Evolutionary conservation across 2,888 invertebrate species (phyloP).

Genomic region (Tenthredo scrophulariae): DNA sequence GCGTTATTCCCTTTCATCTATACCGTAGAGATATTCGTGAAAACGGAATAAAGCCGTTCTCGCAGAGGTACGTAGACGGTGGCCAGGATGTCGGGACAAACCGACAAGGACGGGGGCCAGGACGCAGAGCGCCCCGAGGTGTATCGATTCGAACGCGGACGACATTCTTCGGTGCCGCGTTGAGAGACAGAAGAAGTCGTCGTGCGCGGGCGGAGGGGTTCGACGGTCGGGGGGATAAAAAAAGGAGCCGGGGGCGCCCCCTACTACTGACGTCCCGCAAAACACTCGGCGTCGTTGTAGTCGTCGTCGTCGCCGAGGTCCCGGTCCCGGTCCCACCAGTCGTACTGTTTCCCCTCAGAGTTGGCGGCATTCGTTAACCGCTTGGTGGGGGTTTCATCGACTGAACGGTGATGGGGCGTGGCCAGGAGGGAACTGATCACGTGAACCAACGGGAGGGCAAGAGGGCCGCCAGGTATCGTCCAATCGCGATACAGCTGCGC

Average conservation of each 20-base stretch:
- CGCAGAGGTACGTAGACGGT: conserved; percentile 50
- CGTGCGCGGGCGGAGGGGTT: conserved; percentile 29
- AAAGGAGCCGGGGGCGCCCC: conserved; percentile 70
- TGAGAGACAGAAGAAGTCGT: conserved; percentile 52
- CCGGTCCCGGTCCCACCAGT: conserved; percentile 70
- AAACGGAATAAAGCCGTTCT: conserved; percentile 54
- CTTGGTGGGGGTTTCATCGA: conserved; percentile 67
- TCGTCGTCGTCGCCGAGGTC: conserved; percentile 76
- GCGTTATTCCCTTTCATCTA: neutral
- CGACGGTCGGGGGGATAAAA: conserved; percentile 42
- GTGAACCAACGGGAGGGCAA: conserved; percentile 44
- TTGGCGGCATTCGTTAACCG: conserved; percentile 56
- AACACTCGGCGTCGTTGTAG: conserved; percentile 72
- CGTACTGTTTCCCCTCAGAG: conserved; percentile 60
- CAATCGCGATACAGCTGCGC: conserved; percentile 68
- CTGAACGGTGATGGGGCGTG: conserved; percentile 65
- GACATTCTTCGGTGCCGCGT: conserved; percentile 62
- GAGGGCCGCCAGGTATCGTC: conserved; percentile 68
- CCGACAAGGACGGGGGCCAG: conserved; percentile 27
- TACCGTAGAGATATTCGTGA: conserved; percentile 51
- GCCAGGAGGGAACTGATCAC: conserved; percentile 52
- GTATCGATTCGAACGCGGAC: conserved; percentile 74
- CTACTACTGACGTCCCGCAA: conserved; percentile 78
- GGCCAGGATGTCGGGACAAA: conserved; percentile 39
- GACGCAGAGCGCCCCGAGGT: conserved; percentile 48